Base-by-base conservation (phyloP, 2,888 invertebrate genomes). In the Mayetiola destructor region DNA sequence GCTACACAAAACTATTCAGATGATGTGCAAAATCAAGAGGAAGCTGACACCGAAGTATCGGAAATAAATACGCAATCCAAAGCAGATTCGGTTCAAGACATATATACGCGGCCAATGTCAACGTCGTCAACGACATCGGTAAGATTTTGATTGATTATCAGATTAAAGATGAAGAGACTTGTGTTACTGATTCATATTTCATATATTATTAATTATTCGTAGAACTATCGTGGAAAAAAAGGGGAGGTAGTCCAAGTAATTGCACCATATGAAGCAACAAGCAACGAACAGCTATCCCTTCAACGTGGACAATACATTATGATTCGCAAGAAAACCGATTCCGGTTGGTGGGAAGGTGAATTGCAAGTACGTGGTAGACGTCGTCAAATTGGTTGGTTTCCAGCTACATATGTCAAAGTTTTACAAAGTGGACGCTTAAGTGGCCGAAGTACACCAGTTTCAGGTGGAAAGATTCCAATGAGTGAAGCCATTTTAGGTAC, bases 301-400 rank as follows among this genome's bases (percentile, higher is more conserved):
- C 81, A 84, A 63, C 84, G 90, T 59, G 97, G 96, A 0, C 96
- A 97, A 66, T 75, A 96, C 58, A 84, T 97, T 58, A 88, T 92
- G 78, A 89, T 99, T n/a, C 80, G 93, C 21, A 96, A 96, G 75
- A 96, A 95, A 69, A 92, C 93, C 0, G 87, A 90, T 64, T 89
- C 90, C 54, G 99, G 99, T 20, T 99, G 99, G 99, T 99, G 97
- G 97, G 97, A 99, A 75, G 99, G 99, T 1, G 97, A 99, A 73
- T 73, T 96, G 42, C 95, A 95, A 75, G 94, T 82, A 2, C 84
- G 84, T 66, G 93, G 95, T 1, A 81, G 90, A 64, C 89, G 89
- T 68, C 76, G 90, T 35, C 92, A 94, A 72, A 83, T 94, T 35
- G 99, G 99, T 2, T 99, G 99, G 99, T 99, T 99, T 75, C 99